Evolutionary conservation across 1,140 invertebrate genomes (phyloP).

Genomic region (Drosophila repleta): DNA sequence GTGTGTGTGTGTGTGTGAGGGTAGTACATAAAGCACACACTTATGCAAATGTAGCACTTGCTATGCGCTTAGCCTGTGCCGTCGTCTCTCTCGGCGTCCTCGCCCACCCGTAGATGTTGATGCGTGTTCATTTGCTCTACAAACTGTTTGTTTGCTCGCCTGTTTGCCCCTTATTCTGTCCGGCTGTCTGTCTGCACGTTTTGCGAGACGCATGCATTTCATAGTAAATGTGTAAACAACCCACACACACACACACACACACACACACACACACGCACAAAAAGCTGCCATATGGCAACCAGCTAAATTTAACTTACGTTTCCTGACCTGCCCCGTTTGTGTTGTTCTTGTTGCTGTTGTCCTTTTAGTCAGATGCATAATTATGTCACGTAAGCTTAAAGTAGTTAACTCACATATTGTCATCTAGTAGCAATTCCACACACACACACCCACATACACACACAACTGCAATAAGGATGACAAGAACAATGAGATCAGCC

Average conservation of each 20-base stretch:
- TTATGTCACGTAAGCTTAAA: slow-evolving; percentile 82
- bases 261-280: slow-evolving; percentile 4
- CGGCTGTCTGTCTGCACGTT: slow-evolving; percentile 69
- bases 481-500: slow-evolving; percentile 6
- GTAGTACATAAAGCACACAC: slow-evolving; percentile 63
- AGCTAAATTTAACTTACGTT: slow-evolving; percentile 12
- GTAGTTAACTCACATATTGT: slow-evolving; percentile 78
- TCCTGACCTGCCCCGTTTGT: slow-evolving; percentile 12
- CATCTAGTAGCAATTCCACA: slow-evolving; percentile 75
- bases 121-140: slow-evolving; percentile 48
- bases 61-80: slow-evolving; percentile 6
- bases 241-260: slow-evolving; percentile 39
- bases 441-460: slow-evolving; percentile 12
- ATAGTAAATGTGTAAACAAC: slow-evolving; percentile 75
- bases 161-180: slow-evolving; percentile 33
- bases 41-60: slow-evolving; percentile 69
- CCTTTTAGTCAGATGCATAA: slow-evolving; percentile 77
- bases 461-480: slow-evolving; percentile 7
- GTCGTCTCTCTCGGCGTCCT: neutral
- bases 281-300: slow-evolving; percentile 56
- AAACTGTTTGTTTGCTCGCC: slow-evolving; percentile 40
- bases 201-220: slow-evolving; percentile 73
- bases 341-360: slow-evolving; percentile 46
- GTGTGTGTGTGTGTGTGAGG: slow-evolving; percentile 14
- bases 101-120: slow-evolving; percentile 24